Evolutionary conservation across 2,888 invertebrate genomes (phyloP), one percentile per base, ranked within the genome.

Genomic region (Ormyrus rosae): DNA sequence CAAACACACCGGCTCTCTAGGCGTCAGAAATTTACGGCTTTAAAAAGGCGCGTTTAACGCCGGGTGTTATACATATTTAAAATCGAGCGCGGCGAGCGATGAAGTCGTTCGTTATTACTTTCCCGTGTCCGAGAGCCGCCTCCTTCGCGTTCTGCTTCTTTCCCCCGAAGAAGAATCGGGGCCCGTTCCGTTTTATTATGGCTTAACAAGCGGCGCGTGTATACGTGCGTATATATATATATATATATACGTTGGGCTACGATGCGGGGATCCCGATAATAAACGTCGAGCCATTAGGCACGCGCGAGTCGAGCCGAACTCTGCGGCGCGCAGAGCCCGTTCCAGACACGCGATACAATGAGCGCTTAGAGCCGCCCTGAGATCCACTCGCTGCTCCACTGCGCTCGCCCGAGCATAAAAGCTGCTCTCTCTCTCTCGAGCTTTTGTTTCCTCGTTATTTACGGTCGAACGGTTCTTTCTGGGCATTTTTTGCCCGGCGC

Each of bases 31-130:
- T 34, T 34, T 34, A 34, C 34, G 34, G 34, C 34, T 34, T 19
- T 19, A 19, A 68, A 55, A 68, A 68, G 34, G 45, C 34, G 2
- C 11, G 53, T 68, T 9, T 55, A 45, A n/a, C 55, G 55, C 55
- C 7, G 11, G 10, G 67, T 6, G n/a, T 11, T 5, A 63, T 6
- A 13, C 63, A 9, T 46, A 13, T 19, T 3, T 19, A 55, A 68
- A 68, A 55, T 11, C 10, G 68, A 34, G 56, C 9, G 55, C 55
- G 55, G 55, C 72, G 63, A 19, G 34, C 34, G 74, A 80, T 74
- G 64, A 70, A 75, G 71, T 60, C 70, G 75, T 80, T 80, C 80
- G 80, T 80, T 80, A 65, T 68, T 68, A 80, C 71, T 80, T 80
- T 75, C 80, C 65, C 60, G 61, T 64, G 51, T 60, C 48, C 34